Evolutionary conservation across 2,113 vertebrate species (phyloP).

Genomic region (Megaptera novaeangliae): DNA sequence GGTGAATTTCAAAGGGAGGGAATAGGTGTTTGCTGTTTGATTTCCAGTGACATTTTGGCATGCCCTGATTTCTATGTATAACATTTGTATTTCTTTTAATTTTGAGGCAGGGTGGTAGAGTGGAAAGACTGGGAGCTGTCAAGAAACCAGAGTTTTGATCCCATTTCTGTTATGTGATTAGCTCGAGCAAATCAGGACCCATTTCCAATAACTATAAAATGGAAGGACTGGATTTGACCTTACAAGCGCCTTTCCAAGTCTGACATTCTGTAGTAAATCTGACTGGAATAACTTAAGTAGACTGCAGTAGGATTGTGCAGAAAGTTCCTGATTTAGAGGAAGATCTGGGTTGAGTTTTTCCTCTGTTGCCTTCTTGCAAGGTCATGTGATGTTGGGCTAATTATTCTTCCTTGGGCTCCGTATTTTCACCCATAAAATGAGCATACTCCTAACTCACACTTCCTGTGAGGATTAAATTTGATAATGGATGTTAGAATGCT

Average conservation of each 20-base stretch:
- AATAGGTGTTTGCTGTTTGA: background rate
- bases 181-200: background rate
- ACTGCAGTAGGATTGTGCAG: background rate
- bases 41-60: background rate
- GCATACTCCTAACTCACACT: background rate
- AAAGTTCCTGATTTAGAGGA: background rate
- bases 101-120: background rate
- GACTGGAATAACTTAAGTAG: background rate
- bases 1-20: background rate
- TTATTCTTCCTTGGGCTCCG: background rate
- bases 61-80: background rate
- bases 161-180: background rate
- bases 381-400: background rate
- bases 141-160: background rate
- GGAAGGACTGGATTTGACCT: background rate
- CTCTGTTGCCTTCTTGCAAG: background rate
- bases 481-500: background rate
- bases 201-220: background rate
- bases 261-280: background rate
- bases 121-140: background rate
- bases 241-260: background rate
- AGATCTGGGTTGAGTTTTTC: background rate
- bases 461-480: background rate
- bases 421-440: background rate
- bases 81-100: background rate